These are phyloP conservation scores for Ormyrus nitidulus DNA, from an alignment of 2,888 invertebrate genomes.

Conservation along the genomic window DNA sequence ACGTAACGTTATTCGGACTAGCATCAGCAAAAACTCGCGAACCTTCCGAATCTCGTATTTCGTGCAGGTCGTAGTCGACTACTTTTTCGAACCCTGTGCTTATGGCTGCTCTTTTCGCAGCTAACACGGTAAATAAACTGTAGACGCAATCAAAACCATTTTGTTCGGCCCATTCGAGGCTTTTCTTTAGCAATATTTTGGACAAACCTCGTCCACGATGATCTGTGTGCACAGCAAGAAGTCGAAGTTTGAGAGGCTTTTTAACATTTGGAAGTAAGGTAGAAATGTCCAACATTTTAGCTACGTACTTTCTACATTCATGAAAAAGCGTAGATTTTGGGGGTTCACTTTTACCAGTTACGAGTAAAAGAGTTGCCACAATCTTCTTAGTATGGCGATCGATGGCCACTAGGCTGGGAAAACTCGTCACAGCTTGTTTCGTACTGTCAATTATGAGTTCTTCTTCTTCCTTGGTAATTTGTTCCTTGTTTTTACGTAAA, in stretches of 20 bases:
- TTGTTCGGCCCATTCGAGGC: neutral
- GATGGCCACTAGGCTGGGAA: neutral
- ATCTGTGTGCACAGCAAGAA: neutral
- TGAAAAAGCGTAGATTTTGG: neutral
- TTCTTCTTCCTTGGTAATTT: neutral
- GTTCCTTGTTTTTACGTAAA: neutral
- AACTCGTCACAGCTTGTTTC: neutral
- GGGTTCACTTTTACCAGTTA: too few species aligned
- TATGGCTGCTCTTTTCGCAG: conserved; percentile 9
- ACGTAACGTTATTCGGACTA: neutral
- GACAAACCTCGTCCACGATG: conserved; percentile 28
- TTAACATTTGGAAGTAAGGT: neutral
- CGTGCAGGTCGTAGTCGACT: neutral
- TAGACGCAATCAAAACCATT: neutral
- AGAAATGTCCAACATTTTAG: neutral
- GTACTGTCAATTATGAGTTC: neutral
- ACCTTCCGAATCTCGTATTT: neutral
- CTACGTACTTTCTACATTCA: neutral
- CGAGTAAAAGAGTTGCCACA: neutral
- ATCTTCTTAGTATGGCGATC: neutral
- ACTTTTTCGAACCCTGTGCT: conserved; percentile 3
- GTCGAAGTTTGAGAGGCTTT: neutral
- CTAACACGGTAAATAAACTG: neutral
- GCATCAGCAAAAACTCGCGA: too few species aligned
- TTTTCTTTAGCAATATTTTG: neutral